Evolutionary conservation across 1,140 invertebrate genomes (phyloP), one percentile per base, ranked within the genome.

Genomic region (Drosophila arawakana): DNA sequence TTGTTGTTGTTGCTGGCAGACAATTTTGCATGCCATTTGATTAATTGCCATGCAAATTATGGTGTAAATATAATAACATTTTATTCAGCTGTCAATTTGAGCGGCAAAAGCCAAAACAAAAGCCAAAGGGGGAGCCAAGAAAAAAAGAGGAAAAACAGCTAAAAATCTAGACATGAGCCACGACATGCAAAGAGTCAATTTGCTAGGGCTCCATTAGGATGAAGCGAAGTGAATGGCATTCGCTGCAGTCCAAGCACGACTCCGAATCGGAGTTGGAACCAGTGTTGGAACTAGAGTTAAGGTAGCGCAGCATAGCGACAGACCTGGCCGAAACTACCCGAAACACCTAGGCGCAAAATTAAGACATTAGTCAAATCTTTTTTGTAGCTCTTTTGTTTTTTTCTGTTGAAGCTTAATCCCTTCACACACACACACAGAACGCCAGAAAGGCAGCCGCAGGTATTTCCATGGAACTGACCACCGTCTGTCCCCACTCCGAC

Each of bases 51-150:
- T 89, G 84, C 84, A 89, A 89, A 89, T 89, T 89, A 89, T 89
- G 84, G 84, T 89, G 84, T 89, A 89, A 89, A 89, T 89, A 89
- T 89, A 89, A 89, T 89, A 89, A 89, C 84, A 89, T 89, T 89
- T 89, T 89, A 89, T 89, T 89, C 84, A 89, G 85, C 84, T 89
- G 84, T 89, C 84, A 89, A 89, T 89, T 89, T 59, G 69, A 59
- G 70, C 52, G 80, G 75, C 76, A 71, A 54, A 62, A 76, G 25
- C 25, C 73, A 77, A 71, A 61, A 62, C 37, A 60, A 44, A 61
- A 59, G 25, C 25, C 80, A 10, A 39, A 46, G 63, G 25, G 57
- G 54, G 15, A 43, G 46, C 25, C 6, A 21, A 21, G 68, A 61
- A 55, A 15, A 41, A 34, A 80, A 69, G 67, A 62, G 69, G 61